Conservation (phyloP, 2,113 vertebrate species). For the Dermatemys mawii region DNA sequence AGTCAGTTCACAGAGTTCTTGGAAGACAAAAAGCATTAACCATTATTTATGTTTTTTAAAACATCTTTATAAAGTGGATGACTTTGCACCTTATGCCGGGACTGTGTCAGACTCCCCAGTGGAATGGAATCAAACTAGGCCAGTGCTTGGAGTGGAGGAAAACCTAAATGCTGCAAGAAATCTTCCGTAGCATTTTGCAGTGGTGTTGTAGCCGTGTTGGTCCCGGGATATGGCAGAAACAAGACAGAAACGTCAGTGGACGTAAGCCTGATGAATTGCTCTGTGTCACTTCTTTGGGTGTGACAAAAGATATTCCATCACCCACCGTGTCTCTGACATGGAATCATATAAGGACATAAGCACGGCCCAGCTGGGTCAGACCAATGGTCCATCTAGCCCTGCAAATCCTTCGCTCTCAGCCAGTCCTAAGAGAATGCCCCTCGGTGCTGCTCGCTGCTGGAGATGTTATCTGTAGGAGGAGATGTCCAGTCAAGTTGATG, state of each 20-base stretch:
- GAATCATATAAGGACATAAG: not conserved
- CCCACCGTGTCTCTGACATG: not conserved
- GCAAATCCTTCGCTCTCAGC: not conserved
- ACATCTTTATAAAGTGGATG: not conserved
- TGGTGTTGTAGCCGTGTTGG: not conserved
- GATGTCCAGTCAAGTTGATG: too few species aligned
- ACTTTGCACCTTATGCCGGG: not conserved
- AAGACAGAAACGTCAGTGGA: too few species aligned
- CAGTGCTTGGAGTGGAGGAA: not conserved
- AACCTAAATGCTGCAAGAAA: not conserved
- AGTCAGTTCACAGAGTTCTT: not conserved
- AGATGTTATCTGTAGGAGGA: too few species aligned
- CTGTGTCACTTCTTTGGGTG: not conserved
- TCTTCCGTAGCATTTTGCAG: not conserved
- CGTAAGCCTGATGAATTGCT: not conserved
- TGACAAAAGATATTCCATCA: not conserved
- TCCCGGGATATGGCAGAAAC: not conserved
- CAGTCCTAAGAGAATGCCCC: too few species aligned
- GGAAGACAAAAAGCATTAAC: not conserved
- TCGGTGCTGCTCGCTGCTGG: too few species aligned
- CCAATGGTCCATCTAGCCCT: not conserved
- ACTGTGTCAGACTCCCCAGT: not conserved
- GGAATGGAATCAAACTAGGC: not conserved
- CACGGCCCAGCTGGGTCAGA: not conserved
- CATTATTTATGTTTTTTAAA: not conserved